These are phyloP conservation scores for Gasterosteus aculeatus DNA, from an alignment of 2,113 vertebrate species.

Conservation along the genomic window DNA sequence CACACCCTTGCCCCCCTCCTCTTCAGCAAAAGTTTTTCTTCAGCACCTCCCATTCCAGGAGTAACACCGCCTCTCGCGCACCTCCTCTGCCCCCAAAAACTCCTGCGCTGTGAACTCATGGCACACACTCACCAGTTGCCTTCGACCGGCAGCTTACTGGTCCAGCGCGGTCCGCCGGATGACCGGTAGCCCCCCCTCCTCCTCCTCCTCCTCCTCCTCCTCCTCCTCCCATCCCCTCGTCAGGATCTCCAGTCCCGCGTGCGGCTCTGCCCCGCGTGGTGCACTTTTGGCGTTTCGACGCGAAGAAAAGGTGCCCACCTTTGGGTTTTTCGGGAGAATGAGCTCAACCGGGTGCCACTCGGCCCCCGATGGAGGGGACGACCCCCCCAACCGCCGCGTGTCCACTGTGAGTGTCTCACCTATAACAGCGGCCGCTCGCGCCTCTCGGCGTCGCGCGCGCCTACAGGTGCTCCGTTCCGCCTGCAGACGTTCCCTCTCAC, in stretches of 20 bases:
- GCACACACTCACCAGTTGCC: slow-evolving; percentile 37
- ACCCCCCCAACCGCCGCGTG: slow-evolving; percentile 44
- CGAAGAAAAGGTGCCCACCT: slow-evolving; percentile 38
- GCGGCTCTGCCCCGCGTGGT: slow-evolving; percentile 53
- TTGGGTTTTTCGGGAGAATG: slow-evolving; percentile 58
- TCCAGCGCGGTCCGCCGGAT: slow-evolving; percentile 50
- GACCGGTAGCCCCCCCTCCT: slow-evolving; percentile 23
- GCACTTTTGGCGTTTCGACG: slow-evolving; percentile 10
- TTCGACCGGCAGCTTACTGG: neutral
- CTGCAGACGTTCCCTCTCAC: slow-evolving; percentile 5
- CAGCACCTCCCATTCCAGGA: slow-evolving; percentile 57
- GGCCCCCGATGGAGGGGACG: slow-evolving; percentile 54
- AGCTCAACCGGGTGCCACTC: slow-evolving; percentile 48
- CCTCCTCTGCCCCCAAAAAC: slow-evolving; percentile 51
- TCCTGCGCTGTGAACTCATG: slow-evolving; percentile 63
- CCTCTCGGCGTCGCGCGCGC: slow-evolving; percentile 11
- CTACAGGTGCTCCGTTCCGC: slow-evolving; percentile 34
- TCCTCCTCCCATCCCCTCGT: no score
- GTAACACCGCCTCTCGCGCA: slow-evolving; percentile 61
- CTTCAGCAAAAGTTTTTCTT: slow-evolving; percentile 36
- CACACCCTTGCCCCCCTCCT: neutral
- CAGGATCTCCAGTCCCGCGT: slow-evolving; percentile 25
- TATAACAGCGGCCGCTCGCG: neutral
- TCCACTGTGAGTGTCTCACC: slow-evolving; percentile 74
- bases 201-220: no score